Evolutionary conservation across 2,888 invertebrate genomes (phyloP), one percentile per base, ranked within the genome.

Genomic region (Acanthacorydalis orientalis): DNA sequence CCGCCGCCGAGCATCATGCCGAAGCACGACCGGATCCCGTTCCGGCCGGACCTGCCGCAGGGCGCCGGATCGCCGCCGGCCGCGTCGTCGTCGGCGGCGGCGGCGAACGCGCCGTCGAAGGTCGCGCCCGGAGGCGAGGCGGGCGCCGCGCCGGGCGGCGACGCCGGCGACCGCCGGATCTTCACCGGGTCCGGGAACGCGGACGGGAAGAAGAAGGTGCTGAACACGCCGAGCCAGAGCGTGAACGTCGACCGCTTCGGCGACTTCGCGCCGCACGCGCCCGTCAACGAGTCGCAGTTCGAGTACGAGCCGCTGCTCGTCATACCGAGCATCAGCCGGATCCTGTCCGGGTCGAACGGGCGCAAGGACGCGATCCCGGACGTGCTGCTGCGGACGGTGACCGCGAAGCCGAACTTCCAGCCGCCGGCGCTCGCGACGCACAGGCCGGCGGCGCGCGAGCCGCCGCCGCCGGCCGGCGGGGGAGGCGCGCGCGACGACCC

Each of bases 301-400:
- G 66, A 67, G 51, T 67, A 67, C 54, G 65, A 66, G 44, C 49
- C 47, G 10, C 47, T 44, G 31, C 47, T 47, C 11, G 39, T 48
- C 83, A 80, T 85, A 56, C 85, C 88, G 3, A 83, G 85, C 53
- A 88, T 90, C 54, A 83, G 86, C 3, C 72, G 90, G 48, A 89
- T 90, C 57, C 68, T 90, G 23, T 85, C 85, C 44, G 89, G 89
- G 1, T 85, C 87, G 45, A 88, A 86, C 60, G 89, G 89, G 0
- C 71, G 85, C 32, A 85, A 84, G 55, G 83, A 85, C 53, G 83
- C 84, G 56, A 80, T 87, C 47, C 83, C 86, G 0, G 85, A 85
- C 52, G 82, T 86, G 40, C 65, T 87, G 1, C 64, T 85, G 23
- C 72, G 79, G 50, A 77, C 79, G 0, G 79, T 80, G 34, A 80